Base-by-base conservation (phyloP, 2,113 vertebrate genomes). In the Prietella phreatophila region DNA sequence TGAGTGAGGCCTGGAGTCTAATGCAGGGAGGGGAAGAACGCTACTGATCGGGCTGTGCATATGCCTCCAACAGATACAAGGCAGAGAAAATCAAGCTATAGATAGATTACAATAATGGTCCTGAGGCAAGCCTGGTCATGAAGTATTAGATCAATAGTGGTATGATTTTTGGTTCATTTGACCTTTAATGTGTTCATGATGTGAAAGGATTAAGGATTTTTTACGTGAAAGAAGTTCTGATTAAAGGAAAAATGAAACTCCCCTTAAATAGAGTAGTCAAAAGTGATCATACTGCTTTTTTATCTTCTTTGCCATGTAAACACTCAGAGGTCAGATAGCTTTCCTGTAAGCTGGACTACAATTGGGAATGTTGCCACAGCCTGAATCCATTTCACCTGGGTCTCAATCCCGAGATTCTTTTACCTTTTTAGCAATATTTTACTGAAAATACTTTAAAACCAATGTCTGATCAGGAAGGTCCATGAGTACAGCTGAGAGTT, bases 1-100 rank as follows among this genome's bases (percentile, higher is more conserved):
- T 20, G n/a, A 80, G 60, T 39, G 67, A 73, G 81, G 81, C 86
- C 56, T 83, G 69, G 81, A 76, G 85, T 82, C 78, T 84, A 79
- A 71, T 82, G 67, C 30, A 2, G 71, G 36, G 55, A n/a, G 11
- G 22, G 69, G 47, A 67, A 76, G 22, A 30, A 30, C 36, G 55
- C 60, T 87, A 36, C n/a, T 36, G 47, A 81, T 36, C 5, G 58
- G 47, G 14, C 86, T 30, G 33, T 81, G 42, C 60, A 65, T 55
- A 63, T 17, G 76, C 33, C 63, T 88, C 71, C 30, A 76, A 82
- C 83, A 76, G 6, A 50, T 56, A 42, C 25, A 55, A 71, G 55
- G 36, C 1, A 1, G 65, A 30, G 53, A 87, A 83, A 30, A 22
- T 42, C 30, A 22, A 56, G 36, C 30, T 71, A 71, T 61, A 63